Evolutionary conservation across 2,113 vertebrate species (phyloP).

Genomic region (Seriola rivoliana): DNA sequence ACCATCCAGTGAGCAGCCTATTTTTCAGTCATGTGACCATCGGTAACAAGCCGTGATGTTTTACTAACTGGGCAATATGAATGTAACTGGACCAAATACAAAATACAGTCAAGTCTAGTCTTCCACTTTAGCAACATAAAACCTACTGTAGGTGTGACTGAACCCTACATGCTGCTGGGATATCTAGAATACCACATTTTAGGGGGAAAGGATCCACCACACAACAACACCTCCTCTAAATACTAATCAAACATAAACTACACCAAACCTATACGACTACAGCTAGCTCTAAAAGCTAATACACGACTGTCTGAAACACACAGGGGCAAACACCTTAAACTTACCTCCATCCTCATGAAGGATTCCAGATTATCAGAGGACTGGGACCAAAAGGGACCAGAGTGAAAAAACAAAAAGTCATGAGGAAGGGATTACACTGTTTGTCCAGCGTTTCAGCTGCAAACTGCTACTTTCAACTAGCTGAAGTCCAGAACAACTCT

Average conservation of each 20-base stretch:
- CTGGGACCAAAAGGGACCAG: slow-evolving; percentile 63
- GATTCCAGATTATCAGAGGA: slow-evolving; percentile 80
- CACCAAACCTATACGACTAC: not conserved
- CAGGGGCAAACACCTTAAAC: slow-evolving; percentile 41
- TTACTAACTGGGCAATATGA: no score
- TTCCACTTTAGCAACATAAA: not conserved
- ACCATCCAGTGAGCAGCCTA: no score
- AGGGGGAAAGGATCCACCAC: no score
- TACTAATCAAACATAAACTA: slow-evolving; percentile 35
- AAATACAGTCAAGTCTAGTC: not conserved
- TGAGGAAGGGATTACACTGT: slow-evolving; percentile 41
- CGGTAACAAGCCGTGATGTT: no score
- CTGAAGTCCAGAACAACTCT: not conserved
- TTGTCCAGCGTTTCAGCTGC: not conserved
- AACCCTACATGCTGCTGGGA: no score
- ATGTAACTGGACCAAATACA: no score
- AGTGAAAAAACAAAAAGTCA: slow-evolving; percentile 51
- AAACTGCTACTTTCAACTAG: not conserved
- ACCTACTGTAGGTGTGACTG: no score
- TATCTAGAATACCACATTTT: no score
- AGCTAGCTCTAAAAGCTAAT: not conserved
- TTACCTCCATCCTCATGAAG: slow-evolving; percentile 75
- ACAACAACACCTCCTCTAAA: not conserved
- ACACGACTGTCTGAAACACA: slow-evolving; percentile 18
- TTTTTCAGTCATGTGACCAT: no score